These are phyloP conservation scores for Scomber colias DNA, from an alignment of 2,113 vertebrate species.

Conservation along the genomic window DNA sequence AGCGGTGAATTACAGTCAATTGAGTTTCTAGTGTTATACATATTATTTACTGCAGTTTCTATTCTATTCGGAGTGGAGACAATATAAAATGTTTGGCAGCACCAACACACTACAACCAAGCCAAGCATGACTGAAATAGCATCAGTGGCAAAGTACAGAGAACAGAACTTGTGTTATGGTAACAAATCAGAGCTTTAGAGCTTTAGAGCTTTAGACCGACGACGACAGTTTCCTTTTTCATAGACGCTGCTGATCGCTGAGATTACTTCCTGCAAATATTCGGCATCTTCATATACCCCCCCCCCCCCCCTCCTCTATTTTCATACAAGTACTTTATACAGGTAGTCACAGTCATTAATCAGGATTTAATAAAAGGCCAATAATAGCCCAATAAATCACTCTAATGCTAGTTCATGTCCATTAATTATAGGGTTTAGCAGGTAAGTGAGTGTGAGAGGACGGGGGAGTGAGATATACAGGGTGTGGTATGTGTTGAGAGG, in stretches of 20 bases:
- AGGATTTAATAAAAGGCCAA: conserved; percentile 65
- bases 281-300: conserved; percentile 4
- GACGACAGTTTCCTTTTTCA: conserved; percentile 10
- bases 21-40: neutral
- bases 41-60: conserved; percentile 18
- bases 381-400: conserved; percentile 58
- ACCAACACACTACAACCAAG: neutral
- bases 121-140: conserved; percentile 61
- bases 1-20: neutral
- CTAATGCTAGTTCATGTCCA: conserved; percentile 10
- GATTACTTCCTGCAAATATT: conserved; percentile 4
- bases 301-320: conserved; percentile 10
- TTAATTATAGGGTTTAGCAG: conserved; percentile 34
- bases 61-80: conserved; percentile 24
- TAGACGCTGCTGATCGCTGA: neutral
- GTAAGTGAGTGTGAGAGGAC: conserved; percentile 40
- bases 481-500: neutral
- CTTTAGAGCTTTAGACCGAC: neutral
- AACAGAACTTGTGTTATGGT: conserved; percentile 36
- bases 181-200: neutral
- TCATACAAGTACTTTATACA: conserved; percentile 33
- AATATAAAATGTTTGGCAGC: conserved; percentile 45
- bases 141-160: conserved; percentile 44
- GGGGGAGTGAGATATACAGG: conserved; percentile 9
- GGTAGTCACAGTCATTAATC: conserved; percentile 51